Evolutionary conservation across 2,888 invertebrate species (phyloP), one percentile per base, ranked within the genome.

Genomic region (Temnothorax ravouxi): DNA sequence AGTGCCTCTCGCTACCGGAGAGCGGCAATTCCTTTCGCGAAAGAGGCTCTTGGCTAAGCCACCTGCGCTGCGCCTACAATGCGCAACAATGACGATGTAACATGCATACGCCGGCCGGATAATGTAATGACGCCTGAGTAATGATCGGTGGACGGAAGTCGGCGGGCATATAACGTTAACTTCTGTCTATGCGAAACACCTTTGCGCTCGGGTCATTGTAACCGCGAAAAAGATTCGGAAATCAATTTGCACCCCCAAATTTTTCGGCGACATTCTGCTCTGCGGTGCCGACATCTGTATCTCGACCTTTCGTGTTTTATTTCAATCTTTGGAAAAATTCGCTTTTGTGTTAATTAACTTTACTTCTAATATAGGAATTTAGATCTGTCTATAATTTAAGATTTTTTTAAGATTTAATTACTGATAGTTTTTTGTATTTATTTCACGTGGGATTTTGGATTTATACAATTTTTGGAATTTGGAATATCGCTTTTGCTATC

Each of bases 131-230:
- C 25, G 47, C 25, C 38, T 61, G 59, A 71, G 18, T 80, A 71
- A 80, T 80, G 61, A 80, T 59, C 47, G 50, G 64, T 77, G 15
- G 15, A 79, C 56, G 79, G 44, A 66, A 79, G 61, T 71, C 47
- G 34, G 6, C 44, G 21, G 38, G 18, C n/a, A 50, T 47, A n/a
- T 38, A n/a, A 61, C 47, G 50, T 47, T 67, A 44, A 77, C 15
- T 67, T 54, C n/a, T 4, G 8, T 44, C 50, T 38, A 38, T 38
- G 34, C 21, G 25, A 34, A 61, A 9, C 9, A n/a, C 41, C 4
- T 64, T 64, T 13, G 13, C 21, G 62, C 18, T 34, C 21, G 13
- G 47, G 44, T n/a, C 18, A 61, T 74, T n/a, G 47, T 62, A 38
- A 61, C 0, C 56, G 29, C 15, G 11, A 21, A 18, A 38, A 34